Conservation (phyloP, 2,113 vertebrate species). For the Toxostoma redivivum region DNA sequence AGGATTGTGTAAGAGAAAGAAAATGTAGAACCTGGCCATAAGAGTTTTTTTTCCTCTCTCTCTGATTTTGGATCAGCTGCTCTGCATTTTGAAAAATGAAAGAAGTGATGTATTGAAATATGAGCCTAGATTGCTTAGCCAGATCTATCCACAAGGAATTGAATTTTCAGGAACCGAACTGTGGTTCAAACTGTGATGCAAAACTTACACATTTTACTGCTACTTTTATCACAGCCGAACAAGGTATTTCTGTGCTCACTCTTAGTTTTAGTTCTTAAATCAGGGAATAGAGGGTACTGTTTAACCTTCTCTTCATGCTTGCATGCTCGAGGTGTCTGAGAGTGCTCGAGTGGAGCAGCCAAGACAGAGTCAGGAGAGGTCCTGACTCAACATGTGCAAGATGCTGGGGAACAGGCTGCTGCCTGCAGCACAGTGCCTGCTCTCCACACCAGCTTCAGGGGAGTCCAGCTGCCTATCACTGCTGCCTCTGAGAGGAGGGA, state of each 20-base stretch:
- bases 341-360: not conserved
- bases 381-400: accelerated
- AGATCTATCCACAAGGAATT: not conserved
- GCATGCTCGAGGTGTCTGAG: not conserved
- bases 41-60: not conserved
- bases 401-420: not conserved
- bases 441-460: not conserved
- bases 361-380: not conserved
- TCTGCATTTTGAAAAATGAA: not conserved
- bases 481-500: not conserved
- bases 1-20: not conserved
- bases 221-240: not conserved
- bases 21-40: not conserved
- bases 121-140: not conserved
- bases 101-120: not conserved
- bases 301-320: not conserved
- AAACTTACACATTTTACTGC: not conserved
- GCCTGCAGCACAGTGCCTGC: not conserved
- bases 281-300: not conserved
- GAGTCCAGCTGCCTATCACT: not conserved
- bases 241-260: not conserved
- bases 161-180: not conserved
- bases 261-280: not conserved
- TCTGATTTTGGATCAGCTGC: not conserved
- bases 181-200: accelerated